These are phyloP conservation scores for Stichodactyla mertensii DNA, from an alignment of 64 coral and sea anemone genomes.

Conservation along the genomic window DNA sequence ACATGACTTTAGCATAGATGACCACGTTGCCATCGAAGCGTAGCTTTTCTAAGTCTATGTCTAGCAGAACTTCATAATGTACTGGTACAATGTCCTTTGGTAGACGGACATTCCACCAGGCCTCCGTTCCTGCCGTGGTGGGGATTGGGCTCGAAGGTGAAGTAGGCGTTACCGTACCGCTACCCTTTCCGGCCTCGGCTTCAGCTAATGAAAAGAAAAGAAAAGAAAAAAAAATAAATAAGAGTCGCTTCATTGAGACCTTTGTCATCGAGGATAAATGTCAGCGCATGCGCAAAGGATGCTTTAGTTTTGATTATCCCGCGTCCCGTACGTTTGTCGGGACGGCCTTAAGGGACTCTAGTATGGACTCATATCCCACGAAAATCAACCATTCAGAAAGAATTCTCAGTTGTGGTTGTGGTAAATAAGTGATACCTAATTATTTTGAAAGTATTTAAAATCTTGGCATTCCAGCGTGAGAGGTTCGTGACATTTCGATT, in stretches of 20 bases:
- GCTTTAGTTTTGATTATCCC: too few species aligned
- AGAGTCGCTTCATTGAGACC: background rate
- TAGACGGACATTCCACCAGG: conserved; percentile 85
- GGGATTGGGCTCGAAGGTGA: conserved; percentile 31
- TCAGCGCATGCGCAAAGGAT: too few species aligned
- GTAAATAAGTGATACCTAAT: too few species aligned
- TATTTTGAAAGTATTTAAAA: too few species aligned
- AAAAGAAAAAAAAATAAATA: background rate
- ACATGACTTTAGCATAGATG: conserved; percentile 44
- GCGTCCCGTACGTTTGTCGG: too few species aligned
- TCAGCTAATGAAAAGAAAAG: background rate
- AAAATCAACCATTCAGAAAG: too few species aligned
- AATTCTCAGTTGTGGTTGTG: too few species aligned
- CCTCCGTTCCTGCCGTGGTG: conserved; percentile 72
- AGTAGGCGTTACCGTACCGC: background rate
- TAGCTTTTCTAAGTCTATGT: conserved; percentile 53
- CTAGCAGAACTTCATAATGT: conserved; percentile 68
- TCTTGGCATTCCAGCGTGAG: too few species aligned
- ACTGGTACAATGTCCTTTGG: conserved; percentile 59
- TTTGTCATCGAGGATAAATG: too few species aligned
- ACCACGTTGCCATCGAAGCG: conserved; percentile 56
- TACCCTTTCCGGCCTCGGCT: background rate
- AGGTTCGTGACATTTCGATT: too few species aligned
- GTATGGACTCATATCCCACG: too few species aligned
- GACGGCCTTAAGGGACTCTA: too few species aligned